Conservation (phyloP, 2,888 invertebrate genomes). For the Drepana falcataria region DNA sequence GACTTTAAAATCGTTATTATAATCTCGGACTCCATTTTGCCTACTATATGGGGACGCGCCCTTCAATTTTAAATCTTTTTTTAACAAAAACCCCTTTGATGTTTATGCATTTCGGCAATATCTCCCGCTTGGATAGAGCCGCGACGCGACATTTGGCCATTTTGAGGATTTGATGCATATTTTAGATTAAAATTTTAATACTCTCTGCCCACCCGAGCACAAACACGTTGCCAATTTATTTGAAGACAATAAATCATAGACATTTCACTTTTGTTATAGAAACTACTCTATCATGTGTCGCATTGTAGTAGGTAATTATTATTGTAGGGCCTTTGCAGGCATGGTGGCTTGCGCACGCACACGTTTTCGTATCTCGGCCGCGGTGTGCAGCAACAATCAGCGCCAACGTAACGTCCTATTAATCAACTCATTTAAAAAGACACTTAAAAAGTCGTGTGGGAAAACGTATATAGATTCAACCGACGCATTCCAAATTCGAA, state of each 20-base stretch:
- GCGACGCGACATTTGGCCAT: slow-evolving; percentile 66
- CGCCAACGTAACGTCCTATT: slow-evolving; percentile 62
- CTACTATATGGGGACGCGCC: slow-evolving; percentile 67
- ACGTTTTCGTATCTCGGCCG: slow-evolving; percentile 9
- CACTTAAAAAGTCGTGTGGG: slow-evolving; percentile 64
- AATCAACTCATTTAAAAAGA: slow-evolving; percentile 75
- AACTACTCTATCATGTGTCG: slow-evolving; percentile 33
- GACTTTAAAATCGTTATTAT: slow-evolving; percentile 78
- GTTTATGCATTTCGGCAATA: slow-evolving; percentile 74
- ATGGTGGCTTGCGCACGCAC: not conserved
- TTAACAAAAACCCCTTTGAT: slow-evolving; percentile 75
- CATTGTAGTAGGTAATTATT: slow-evolving; percentile 29
- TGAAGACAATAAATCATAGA: slow-evolving; percentile 41
- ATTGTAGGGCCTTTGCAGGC: slow-evolving; percentile 12
- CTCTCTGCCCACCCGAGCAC: slow-evolving; percentile 34
- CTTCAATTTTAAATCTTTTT: slow-evolving; percentile 75
- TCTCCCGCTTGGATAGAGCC: slow-evolving; percentile 58
- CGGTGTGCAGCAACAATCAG: slow-evolving; percentile 45
- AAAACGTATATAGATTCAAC: slow-evolving; percentile 64
- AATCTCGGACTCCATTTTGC: slow-evolving; percentile 77
- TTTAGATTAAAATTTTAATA: slow-evolving; percentile 70
- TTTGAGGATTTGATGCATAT: slow-evolving; percentile 72
- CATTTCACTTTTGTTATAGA: slow-evolving; percentile 34
- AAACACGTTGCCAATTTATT: slow-evolving; percentile 37
- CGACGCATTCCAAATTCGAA: slow-evolving; percentile 76